Base-by-base conservation (phyloP, 1,140 invertebrate species). In the Lordiphosa mommai region DNA sequence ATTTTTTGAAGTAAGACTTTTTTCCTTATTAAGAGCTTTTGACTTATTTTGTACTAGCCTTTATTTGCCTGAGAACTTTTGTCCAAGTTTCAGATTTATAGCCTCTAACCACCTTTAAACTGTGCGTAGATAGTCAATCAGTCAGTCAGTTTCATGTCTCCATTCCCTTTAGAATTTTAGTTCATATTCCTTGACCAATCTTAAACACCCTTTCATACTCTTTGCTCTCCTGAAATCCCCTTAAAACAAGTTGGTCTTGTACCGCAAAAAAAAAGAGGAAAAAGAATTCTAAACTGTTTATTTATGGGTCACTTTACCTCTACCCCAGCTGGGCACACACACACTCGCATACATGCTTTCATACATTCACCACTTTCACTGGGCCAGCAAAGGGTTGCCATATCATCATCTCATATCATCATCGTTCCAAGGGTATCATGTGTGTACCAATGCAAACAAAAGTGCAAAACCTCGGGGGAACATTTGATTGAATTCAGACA, bases 401-500 rank as follows among this genome's bases (percentile, higher is more conserved):
- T 55, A 66, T 48, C 52, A 56, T 55, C 48, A 63, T 67, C 43
- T n/a, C n/a, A n/a, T n/a, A 41, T 34, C 52, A 57, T 20, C 34
- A 37, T 53, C 17, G 33, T 10, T 37, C 33, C 12, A 64, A 33
- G 37, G 58, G 58, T 82, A 82, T 72, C 72, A 76, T 82, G 57
- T 68, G 72, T 82, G 76, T 69, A 70, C 64, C 44, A 61, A 52
- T 58, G 74, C 66, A 80, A 80, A 80, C 74, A 80, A 61, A 67
- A 76, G 66, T 82, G 67, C 63, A 84, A 82, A 82, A 46, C 77
- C 76, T 80, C 76, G 55, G 55, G 77, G 77, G 76, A 67, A 84
- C 76, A 84, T 82, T 82, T 82, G 76, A 82, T 82, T 82, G 76
- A 82, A 82, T 84, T 84, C 68, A 76, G 61, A 71, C 63, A 72